Evolutionary conservation across 2,888 invertebrate genomes (phyloP).

Genomic region (Cantharis lateralis): DNA sequence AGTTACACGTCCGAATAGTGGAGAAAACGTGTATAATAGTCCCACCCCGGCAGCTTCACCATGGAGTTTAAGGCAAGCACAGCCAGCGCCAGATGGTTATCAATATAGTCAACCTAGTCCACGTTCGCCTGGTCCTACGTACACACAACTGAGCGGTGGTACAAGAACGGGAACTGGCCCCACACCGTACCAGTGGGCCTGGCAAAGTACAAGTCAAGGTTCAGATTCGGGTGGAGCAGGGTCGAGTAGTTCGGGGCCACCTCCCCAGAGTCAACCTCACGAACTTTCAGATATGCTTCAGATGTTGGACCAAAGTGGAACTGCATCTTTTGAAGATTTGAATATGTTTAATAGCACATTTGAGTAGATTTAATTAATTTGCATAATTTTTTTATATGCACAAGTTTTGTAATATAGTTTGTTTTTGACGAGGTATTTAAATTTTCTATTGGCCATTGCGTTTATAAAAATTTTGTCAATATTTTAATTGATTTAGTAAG

Average conservation of each 20-base stretch:
- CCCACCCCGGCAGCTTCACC: slow-evolving; percentile 72
- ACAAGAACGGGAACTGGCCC: slow-evolving; percentile 48
- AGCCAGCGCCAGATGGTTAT: slow-evolving; percentile 72
- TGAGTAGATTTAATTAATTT: slow-evolving; percentile 56
- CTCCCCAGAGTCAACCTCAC: slow-evolving; percentile 72
- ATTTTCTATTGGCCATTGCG: slow-evolving; percentile 12
- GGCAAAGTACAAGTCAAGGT: slow-evolving; percentile 55
- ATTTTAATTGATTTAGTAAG: slow-evolving; percentile 33
- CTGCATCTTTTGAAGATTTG: slow-evolving; percentile 85
- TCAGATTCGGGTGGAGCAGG: slow-evolving; percentile 57
- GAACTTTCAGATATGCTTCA: slow-evolving; percentile 92
- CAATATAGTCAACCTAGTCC: slow-evolving; percentile 73
- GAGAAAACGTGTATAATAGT: slow-evolving; percentile 71
- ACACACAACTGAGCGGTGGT: slow-evolving; percentile 77
- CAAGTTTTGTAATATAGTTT: slow-evolving; percentile 40
- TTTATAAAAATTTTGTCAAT: slow-evolving; percentile 30
- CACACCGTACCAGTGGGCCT: slow-evolving; percentile 53
- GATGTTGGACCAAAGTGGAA: slow-evolving; percentile 84
- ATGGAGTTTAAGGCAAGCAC: slow-evolving; percentile 66
- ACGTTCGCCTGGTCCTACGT: slow-evolving; percentile 84
- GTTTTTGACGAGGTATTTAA: slow-evolving; percentile 7
- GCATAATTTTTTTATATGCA: slow-evolving; percentile 31
- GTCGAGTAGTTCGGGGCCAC: slow-evolving; percentile 60
- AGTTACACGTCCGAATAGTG: slow-evolving; percentile 69
- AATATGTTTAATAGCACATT: slow-evolving; percentile 87